These are phyloP conservation scores for Sebastes goodei DNA, from an alignment of 2,797 vertebrate genomes.

Conservation along the genomic window DNA sequence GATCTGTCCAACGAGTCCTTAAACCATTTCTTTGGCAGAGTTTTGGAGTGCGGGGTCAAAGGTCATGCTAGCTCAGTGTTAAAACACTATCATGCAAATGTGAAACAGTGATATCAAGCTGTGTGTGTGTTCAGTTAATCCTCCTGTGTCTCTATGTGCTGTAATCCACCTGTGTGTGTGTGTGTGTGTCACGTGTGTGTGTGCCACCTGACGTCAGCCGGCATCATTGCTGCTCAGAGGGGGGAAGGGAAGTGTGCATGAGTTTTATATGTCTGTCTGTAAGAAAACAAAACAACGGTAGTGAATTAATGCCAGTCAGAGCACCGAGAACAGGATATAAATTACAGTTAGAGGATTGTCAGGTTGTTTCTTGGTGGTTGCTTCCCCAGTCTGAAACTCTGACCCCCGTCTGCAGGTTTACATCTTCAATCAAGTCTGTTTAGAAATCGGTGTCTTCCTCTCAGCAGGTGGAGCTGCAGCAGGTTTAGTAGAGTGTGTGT, in stretches of 20 bases:
- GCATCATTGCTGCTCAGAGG: conserved; percentile 17
- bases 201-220: conserved; percentile 44
- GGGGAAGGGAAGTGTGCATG: conserved; percentile 9
- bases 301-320: not conserved
- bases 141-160: conserved; percentile 47
- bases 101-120: conserved; percentile 41
- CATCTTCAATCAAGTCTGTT: not conserved
- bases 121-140: conserved; percentile 57
- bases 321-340: not conserved
- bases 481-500: not conserved
- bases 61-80: conserved; percentile 18
- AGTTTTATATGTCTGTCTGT: not conserved
- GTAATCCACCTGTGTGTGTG: conserved; percentile 71
- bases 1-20: not conserved
- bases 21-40: not conserved
- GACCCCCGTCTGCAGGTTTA: not conserved
- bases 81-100: conserved; percentile 33
- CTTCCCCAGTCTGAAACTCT: not conserved
- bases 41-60: conserved; percentile 26
- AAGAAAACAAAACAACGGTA: not conserved
- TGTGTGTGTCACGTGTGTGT: conserved; percentile 36
- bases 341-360: not conserved
- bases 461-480: not conserved
- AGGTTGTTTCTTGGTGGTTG: not conserved
- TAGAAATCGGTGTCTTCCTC: not conserved